These are phyloP conservation scores for Invenusta paracnida DNA, from an alignment of 2,888 invertebrate species.

Conservation along the genomic window DNA sequence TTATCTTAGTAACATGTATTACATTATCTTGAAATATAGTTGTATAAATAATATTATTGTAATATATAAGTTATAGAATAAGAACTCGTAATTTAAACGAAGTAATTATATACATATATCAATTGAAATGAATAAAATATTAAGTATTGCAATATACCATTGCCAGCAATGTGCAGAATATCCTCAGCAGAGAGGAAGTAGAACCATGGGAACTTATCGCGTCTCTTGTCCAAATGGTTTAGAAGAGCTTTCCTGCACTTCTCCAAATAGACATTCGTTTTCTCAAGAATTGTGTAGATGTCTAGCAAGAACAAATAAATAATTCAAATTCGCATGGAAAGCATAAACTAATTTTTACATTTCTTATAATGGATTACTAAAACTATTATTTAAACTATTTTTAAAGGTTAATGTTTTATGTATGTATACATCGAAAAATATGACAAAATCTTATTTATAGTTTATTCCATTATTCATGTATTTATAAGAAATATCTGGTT, in stretches of 20 bases:
- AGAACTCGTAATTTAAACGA: not conserved
- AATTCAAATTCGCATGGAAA: no score
- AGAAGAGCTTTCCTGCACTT: constrained; percentile 54
- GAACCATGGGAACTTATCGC: constrained; percentile 57
- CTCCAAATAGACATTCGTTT: constrained; percentile 53
- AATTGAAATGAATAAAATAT: not conserved
- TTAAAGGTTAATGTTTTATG: no score
- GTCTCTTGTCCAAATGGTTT: constrained; percentile 52
- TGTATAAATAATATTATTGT: not conserved
- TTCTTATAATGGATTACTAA: no score
- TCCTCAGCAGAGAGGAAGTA: constrained; percentile 59
- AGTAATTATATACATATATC: not conserved
- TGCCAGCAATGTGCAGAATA: constrained; percentile 56
- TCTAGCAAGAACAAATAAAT: constrained; percentile 49
- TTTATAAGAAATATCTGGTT: no score
- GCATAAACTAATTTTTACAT: no score
- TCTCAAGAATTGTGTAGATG: constrained; percentile 55
- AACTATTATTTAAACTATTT: no score
- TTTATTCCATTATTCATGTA: no score
- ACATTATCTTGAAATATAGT: not conserved
- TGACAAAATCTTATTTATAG: no score
- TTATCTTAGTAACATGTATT: no score
- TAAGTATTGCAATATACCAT: no score
- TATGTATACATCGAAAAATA: no score
- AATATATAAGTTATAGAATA: not conserved